Percentiles rank a stretch among this genome's conserved stretches.
Evolutionary conservation across 2,113 vertebrate genomes (phyloP).

Genomic region (Zosterops lateralis): DNA sequence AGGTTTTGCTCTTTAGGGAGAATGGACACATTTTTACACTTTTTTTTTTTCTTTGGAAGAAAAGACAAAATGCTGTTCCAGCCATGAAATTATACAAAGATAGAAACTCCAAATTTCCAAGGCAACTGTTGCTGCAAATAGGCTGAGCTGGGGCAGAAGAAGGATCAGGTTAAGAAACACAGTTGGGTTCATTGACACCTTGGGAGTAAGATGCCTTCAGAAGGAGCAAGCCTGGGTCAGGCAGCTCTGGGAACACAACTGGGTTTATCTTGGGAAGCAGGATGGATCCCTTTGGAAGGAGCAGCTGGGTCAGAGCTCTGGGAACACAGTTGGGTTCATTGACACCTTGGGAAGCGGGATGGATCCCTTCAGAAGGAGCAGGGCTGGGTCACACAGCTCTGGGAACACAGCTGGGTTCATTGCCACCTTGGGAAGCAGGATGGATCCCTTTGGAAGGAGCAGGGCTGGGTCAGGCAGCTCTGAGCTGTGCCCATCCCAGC

Average conservation of each 20-base stretch:
- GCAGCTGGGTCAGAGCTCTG: too few species aligned
- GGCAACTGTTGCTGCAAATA: background rate
- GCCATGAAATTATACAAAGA: background rate
- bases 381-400: too few species aligned
- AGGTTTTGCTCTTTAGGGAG: background rate
- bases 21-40: background rate
- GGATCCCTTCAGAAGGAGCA: too few species aligned
- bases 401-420: background rate
- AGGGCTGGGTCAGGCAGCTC: background rate
- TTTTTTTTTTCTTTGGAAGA: background rate
- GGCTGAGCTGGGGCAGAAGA: background rate
- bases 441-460: background rate
- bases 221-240: too few species aligned
- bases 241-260: too few species aligned
- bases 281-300: too few species aligned
- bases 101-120: background rate
- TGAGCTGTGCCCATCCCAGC: background rate
- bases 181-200: background rate
- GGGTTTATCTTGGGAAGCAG: too few species aligned
- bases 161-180: accelerated
- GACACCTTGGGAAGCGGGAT: too few species aligned
- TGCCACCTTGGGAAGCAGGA: background rate
- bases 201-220: background rate
- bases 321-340: too few species aligned
- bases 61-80: background rate